Conservation (phyloP, 30 jellyfish, hydroid and myxozoan species). For the Aurelia sp. region DNA sequence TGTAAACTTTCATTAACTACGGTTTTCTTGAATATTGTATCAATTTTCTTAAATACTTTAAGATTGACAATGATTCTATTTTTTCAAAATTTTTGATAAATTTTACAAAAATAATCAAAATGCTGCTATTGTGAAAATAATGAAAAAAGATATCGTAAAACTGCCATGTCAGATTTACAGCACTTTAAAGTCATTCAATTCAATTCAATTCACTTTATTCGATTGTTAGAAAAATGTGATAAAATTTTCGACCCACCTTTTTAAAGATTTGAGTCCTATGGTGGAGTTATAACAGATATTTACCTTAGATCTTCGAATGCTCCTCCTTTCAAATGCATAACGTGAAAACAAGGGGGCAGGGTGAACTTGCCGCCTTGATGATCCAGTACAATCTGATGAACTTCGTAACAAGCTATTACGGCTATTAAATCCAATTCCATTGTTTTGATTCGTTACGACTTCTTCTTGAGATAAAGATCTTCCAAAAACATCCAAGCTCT, state of each 20-base stretch:
- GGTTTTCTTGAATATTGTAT: no score
- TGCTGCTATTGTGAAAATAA: neutral
- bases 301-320: conserved; percentile 75
- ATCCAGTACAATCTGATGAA: conserved; percentile 95
- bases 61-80: no score
- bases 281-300: neutral
- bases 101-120: no score
- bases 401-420: conserved; percentile 81
- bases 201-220: no score
- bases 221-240: no score
- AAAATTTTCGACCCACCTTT: no score
- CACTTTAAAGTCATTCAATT: neutral
- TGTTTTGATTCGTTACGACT: conserved; percentile 24
- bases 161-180: neutral
- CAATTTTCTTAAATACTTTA: no score
- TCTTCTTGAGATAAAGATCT: conserved; percentile 73
- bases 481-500: conserved; percentile 19
- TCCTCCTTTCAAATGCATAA: conserved; percentile 71
- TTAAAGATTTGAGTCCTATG: no score
- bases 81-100: no score
- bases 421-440: conserved; percentile 24
- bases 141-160: neutral
- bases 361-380: conserved; percentile 48
- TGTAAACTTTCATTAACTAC: no score
- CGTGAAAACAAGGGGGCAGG: conserved; percentile 70